Evolutionary conservation across 1,140 invertebrate genomes (phyloP), one percentile per base, ranked within the genome.

Genomic region (Drosophila orosa): DNA sequence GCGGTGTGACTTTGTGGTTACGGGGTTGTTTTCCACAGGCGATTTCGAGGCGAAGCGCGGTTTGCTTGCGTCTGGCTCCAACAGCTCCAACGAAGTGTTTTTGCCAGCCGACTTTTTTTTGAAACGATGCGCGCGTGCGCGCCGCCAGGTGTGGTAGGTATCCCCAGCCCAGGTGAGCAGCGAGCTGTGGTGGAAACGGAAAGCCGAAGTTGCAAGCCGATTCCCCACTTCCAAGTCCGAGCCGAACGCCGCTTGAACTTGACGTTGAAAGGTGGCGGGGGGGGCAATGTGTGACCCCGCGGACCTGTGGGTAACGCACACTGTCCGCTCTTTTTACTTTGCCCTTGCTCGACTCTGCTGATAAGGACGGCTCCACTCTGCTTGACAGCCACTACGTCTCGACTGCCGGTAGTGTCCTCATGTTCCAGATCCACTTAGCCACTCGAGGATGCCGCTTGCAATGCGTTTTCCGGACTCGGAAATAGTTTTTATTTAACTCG

Each of bases 41-140:
- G 60, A 40, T 66, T 61, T 63, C 40, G 59, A 61, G 44, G 47
- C 78, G 57, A 76, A 78, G 57, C 78, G 83, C 83, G 84, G 67
- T 56, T 73, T 89, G 74, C 90, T 85, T 91, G 78, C 78, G 90
- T 91, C 80, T 85, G 62, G 73, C 75, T 85, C 66, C 78, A 91
- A 74, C 75, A 81, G 83, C 78, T 91, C 74, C 83, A 90, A 50
- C 74, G 62, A 90, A 91, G 80, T 91, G 89, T 65, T 74, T 65
- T 47, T 50, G 71, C 71, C 57, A 66, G 63, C 39, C 35, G 19
- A 48, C 50, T 37, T 24, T 37, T 50, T 59, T 60, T 54, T 54
- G 45, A 74, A 56, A 35, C 39, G 33, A 47, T 48, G 73, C 73
- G 73, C 73, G 73, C 73, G 48, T 76, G 73, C 73, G 73, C 72